Percentiles rank a stretch among this genome's conserved stretches.
These are phyloP conservation scores for Thaumetopoea pityocampa DNA, from an alignment of 1,140 invertebrate genomes.

Conservation along the genomic window DNA sequence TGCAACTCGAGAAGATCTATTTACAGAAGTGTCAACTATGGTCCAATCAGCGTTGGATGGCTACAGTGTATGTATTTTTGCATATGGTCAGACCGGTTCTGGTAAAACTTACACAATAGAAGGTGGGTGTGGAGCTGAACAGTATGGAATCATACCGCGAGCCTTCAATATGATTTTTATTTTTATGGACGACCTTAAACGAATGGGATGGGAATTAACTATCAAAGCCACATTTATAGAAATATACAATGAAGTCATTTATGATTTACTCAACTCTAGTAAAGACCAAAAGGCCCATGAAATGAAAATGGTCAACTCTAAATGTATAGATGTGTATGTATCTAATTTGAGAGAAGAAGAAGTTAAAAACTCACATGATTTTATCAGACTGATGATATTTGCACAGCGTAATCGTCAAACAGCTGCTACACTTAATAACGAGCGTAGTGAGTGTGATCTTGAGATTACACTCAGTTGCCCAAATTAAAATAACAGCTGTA, in stretches of 20 bases:
- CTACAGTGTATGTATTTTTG: constrained; percentile 97
- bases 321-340: constrained; percentile 84
- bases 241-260: constrained; percentile 92
- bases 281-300: constrained; percentile 79
- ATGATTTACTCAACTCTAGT: constrained; percentile 84
- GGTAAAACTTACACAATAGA: constrained; percentile 94
- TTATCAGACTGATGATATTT: constrained; percentile 79
- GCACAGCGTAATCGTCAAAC: constrained; percentile 85
- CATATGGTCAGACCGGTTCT: constrained; percentile 96
- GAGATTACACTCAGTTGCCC: constrained; percentile 89
- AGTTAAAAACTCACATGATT: constrained; percentile 80
- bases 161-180: constrained; percentile 87
- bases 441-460: constrained; percentile 91
- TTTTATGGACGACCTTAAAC: constrained; percentile 81
- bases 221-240: constrained; percentile 91
- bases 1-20: constrained; percentile 81
- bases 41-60: constrained; percentile 93
- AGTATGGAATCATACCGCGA: constrained; percentile 87
- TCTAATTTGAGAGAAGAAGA: constrained; percentile 83
- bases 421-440: constrained; percentile 85
- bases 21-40: constrained; percentile 82
- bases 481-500: constrained; percentile 80
- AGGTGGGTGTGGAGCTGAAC: constrained; percentile 76
- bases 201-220: constrained; percentile 86
- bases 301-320: constrained; percentile 83